Percentiles rank a stretch among this genome's conserved stretches.
Evolutionary conservation across 2,888 invertebrate species (phyloP).

Genomic region (Dicyrtoma fusca): DNA sequence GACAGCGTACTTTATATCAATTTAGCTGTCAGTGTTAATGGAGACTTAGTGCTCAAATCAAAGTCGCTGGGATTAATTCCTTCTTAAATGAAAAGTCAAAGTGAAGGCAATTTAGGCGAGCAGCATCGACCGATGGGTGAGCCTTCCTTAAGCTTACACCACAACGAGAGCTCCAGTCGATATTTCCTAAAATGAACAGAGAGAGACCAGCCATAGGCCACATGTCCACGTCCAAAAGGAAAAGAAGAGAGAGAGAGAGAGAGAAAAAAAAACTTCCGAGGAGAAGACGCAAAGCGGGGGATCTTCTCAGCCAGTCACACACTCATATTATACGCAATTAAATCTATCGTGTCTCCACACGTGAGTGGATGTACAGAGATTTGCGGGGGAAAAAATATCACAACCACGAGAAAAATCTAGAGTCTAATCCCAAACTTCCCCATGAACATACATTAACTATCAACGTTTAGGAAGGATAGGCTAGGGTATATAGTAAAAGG

Average conservation of each 20-base stretch:
- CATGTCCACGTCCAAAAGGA: constrained; percentile 21
- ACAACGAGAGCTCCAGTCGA: constrained; percentile 32
- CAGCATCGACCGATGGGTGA: constrained; percentile 26
- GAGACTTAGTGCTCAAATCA: constrained; percentile 57
- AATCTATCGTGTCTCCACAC: constrained; percentile 32
- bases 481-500: neutral
- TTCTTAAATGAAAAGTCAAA: constrained; percentile 56
- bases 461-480: neutral
- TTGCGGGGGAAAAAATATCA: constrained; percentile 13
- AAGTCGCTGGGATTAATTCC: constrained; percentile 57
- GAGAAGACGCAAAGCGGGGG: constrained; percentile 28
- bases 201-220: constrained; percentile 30
- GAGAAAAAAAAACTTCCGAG: neutral
- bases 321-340: constrained; percentile 29
- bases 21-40: constrained; percentile 57
- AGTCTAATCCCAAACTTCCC: neutral
- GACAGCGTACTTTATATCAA: constrained; percentile 57
- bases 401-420: neutral
- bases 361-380: constrained; percentile 13
- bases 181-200: constrained; percentile 31
- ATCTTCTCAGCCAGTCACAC: constrained; percentile 26
- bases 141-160: constrained; percentile 29
- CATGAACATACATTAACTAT: too few species aligned
- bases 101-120: constrained; percentile 47
- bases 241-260: too few species aligned